phyloP scores from a whole-genome alignment of 1,140 invertebrate genomes.

The Brachionus asplanchnoidis region DNA sequence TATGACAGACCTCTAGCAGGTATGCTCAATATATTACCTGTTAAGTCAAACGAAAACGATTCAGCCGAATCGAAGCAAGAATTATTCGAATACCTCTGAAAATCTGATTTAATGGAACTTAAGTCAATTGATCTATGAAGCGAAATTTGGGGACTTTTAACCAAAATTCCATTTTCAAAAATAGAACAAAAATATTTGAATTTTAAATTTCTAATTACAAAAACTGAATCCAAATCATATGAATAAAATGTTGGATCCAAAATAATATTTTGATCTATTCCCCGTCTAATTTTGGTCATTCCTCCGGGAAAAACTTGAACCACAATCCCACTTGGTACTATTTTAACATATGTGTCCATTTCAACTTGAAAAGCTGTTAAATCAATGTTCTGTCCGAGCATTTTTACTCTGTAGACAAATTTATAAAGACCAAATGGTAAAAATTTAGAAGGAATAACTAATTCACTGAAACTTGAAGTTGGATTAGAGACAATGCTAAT shows the following conservation, averaged over 20 bases:
- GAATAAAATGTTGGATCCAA: constrained; percentile 26
- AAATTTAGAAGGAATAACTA: constrained; percentile 22
- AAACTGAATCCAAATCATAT: not conserved
- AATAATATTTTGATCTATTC: constrained; percentile 30
- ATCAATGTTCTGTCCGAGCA: not conserved
- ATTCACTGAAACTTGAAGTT: constrained; percentile 18
- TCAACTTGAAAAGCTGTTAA: not conserved
- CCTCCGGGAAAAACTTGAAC: constrained; percentile 14
- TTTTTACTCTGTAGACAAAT: constrained; percentile 3
- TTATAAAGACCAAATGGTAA: constrained; percentile 7
- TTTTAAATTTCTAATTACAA: not conserved
- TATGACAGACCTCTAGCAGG: not conserved
- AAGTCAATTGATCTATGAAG: not conserved
- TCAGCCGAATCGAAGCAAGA: constrained; percentile 8
- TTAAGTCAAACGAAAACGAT: not conserved
- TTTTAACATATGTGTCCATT: constrained; percentile 10
- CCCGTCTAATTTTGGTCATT: constrained; percentile 17
- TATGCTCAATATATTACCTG: not conserved
- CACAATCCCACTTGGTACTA: not conserved
- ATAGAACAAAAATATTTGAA: constrained; percentile 29
- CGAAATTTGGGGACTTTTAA: not conserved
- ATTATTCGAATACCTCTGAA: not conserved
- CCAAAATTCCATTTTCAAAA: not conserved
- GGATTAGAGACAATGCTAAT: not conserved
- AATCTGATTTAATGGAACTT: not conserved